Percentiles rank a stretch among this genome's conserved stretches.
Evolutionary conservation across 2,888 invertebrate genomes (phyloP).

Genomic region (Atherix ibis): DNA sequence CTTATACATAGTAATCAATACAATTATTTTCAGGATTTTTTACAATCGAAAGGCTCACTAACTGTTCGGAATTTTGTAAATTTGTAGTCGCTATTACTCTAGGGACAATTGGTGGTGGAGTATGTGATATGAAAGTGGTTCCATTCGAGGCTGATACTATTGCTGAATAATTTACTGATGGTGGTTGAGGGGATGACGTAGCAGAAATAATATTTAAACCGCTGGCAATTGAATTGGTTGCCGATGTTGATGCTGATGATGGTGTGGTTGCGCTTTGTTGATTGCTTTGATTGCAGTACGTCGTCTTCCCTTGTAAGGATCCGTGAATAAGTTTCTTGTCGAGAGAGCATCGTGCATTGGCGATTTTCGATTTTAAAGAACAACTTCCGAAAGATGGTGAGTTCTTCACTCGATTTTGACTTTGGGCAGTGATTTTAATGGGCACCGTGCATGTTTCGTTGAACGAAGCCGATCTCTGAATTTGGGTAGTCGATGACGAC

Average conservation of each 20-base stretch:
- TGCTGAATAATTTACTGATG: neutral
- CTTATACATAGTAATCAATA: constrained; percentile 11
- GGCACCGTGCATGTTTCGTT: constrained; percentile 12
- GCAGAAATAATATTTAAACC: neutral
- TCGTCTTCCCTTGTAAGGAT: neutral
- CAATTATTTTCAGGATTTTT: constrained; percentile 9
- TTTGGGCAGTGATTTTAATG: constrained; percentile 9
- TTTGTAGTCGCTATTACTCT: neutral
- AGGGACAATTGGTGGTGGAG: neutral
- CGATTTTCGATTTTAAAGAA: constrained; percentile 10
- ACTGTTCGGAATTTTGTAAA: constrained; percentile 4
- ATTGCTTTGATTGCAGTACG: too few species aligned
- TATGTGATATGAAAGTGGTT: neutral
- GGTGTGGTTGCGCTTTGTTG: neutral
- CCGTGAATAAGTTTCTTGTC: constrained; percentile 8
- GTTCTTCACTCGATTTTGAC: constrained; percentile 8
- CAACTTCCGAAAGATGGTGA: constrained; percentile 11
- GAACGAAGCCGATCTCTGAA: constrained; percentile 12
- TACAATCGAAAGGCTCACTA: constrained; percentile 8
- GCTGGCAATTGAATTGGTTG: neutral
- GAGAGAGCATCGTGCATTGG: constrained; percentile 8
- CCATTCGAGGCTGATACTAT: neutral
- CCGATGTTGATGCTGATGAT: neutral
- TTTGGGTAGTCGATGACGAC: constrained; percentile 1
- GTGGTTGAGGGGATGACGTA: constrained; percentile 2